phyloP scores from a whole-genome alignment of 2,797 vertebrate species.

The Gambelia wislizenii region DNA sequence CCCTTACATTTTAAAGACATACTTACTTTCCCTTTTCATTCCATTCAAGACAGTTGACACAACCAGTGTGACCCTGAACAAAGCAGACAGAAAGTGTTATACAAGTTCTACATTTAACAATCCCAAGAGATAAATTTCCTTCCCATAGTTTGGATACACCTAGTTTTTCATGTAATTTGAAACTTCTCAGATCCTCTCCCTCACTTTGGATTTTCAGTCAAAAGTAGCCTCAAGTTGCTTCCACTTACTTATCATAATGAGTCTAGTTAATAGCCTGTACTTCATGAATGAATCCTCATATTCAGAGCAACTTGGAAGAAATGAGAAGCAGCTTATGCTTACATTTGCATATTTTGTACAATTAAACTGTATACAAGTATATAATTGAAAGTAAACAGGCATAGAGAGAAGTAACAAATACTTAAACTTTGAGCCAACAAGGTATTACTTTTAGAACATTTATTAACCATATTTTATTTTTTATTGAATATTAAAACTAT shows the following conservation, averaged over 20 bases:
- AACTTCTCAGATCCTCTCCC: not conserved
- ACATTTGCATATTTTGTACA: not conserved
- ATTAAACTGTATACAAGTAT: not conserved
- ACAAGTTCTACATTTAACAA: constrained; percentile 48
- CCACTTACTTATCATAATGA: not conserved
- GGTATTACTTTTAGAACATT: not conserved
- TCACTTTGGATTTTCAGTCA: not conserved
- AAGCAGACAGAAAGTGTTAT: constrained; percentile 56
- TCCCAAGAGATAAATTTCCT: constrained; percentile 4
- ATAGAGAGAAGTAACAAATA: not conserved
- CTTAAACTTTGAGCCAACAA: no score
- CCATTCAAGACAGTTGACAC: constrained; percentile 99
- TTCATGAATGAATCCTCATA: not conserved
- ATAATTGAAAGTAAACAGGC: not conserved
- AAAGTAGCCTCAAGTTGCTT: no score
- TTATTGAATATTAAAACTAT: not conserved
- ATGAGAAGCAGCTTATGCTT: not conserved
- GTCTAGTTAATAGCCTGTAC: not conserved
- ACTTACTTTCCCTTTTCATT: constrained; percentile 99
- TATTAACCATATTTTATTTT: not conserved
- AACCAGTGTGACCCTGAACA: constrained; percentile 95
- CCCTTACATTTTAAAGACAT: constrained; percentile 15
- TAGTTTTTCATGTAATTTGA: not conserved
- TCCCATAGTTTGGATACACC: not conserved
- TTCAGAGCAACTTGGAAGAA: not conserved